A percentile compares a stretch with the other conserved stretches of the same genome.
These are phyloP conservation scores for Acanthococcus lagerstroemiae DNA, from an alignment of 2,888 invertebrate genomes.

Conservation along the genomic window DNA sequence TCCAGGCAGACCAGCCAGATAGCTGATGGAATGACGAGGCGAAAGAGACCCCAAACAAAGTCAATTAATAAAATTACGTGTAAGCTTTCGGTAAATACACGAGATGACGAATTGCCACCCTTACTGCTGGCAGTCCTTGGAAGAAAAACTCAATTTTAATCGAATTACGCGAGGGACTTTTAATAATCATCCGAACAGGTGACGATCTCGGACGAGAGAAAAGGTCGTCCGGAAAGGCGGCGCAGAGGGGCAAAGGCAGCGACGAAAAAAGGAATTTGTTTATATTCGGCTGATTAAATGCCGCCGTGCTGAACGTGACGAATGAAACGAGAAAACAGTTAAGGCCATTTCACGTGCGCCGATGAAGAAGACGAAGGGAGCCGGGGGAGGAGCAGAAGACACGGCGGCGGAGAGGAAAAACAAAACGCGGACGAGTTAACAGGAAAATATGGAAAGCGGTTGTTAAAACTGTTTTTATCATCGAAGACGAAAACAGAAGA, in stretches of 20 bases:
- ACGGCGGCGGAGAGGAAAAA: constrained; percentile 2
- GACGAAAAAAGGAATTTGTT: too few species aligned
- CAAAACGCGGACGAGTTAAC: constrained; percentile 4
- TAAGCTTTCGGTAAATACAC: neutral
- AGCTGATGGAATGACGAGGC: too few species aligned
- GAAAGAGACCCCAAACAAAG: too few species aligned
- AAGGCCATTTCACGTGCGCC: neutral
- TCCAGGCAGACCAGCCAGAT: too few species aligned
- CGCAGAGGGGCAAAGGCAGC: too few species aligned
- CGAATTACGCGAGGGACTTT: neutral
- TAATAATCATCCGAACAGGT: neutral
- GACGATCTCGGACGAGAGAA: neutral
- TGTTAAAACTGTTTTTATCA: constrained; percentile 30
- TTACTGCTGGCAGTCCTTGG: neutral
- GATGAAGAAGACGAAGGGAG: neutral
- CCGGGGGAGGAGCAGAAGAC: neutral
- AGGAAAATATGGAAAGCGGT: constrained; percentile 29
- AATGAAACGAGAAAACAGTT: neutral
- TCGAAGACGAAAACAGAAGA: constrained; percentile 23
- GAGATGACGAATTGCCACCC: neutral
- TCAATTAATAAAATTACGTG: neutral
- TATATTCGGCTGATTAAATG: neutral
- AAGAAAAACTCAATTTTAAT: neutral
- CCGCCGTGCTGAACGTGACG: neutral
- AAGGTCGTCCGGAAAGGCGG: neutral